Conservation (phyloP, 2,888 invertebrate genomes). For the Laspeyria flexula region DNA sequence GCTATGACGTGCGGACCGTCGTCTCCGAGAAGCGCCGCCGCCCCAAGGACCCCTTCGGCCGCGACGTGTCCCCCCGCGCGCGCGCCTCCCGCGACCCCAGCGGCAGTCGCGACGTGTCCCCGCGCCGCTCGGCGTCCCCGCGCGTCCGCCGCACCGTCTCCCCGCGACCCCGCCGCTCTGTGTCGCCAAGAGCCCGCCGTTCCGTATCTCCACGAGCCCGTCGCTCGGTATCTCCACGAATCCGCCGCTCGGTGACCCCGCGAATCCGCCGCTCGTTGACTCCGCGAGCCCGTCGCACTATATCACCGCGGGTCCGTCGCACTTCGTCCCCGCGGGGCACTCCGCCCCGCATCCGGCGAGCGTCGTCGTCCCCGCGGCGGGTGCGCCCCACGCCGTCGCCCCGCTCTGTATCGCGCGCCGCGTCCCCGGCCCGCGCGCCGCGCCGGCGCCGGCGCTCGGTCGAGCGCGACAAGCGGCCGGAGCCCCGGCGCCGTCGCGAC, state of each 20-base stretch:
- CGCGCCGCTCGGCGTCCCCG: constrained; percentile 33
- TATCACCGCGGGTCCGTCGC: constrained; percentile 41
- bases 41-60: constrained; percentile 91
- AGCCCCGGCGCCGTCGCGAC: constrained; percentile 55
- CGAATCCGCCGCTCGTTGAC: constrained; percentile 41
- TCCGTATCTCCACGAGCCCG: constrained; percentile 27
- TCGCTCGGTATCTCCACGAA: constrained; percentile 36
- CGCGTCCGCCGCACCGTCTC: constrained; percentile 43
- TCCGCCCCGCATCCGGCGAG: constrained; percentile 40
- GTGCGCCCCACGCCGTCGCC: constrained; percentile 44
- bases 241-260: constrained; percentile 40
- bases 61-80: constrained; percentile 87
- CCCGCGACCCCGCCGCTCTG: constrained; percentile 24
- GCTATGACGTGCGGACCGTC: constrained; percentile 93
- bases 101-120: constrained; percentile 44
- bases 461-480: constrained; percentile 46
- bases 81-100: constrained; percentile 39
- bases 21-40: constrained; percentile 89
- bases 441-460: constrained; percentile 52
- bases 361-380: constrained; percentile 44
- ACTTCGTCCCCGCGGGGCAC: constrained; percentile 46
- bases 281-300: constrained; percentile 38
- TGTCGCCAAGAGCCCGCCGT: constrained; percentile 29
- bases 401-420: constrained; percentile 33
- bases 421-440: constrained; percentile 41